phyloP scores from a whole-genome alignment of 2,113 vertebrate genomes.

The Eulacestoma nigropectus region DNA sequence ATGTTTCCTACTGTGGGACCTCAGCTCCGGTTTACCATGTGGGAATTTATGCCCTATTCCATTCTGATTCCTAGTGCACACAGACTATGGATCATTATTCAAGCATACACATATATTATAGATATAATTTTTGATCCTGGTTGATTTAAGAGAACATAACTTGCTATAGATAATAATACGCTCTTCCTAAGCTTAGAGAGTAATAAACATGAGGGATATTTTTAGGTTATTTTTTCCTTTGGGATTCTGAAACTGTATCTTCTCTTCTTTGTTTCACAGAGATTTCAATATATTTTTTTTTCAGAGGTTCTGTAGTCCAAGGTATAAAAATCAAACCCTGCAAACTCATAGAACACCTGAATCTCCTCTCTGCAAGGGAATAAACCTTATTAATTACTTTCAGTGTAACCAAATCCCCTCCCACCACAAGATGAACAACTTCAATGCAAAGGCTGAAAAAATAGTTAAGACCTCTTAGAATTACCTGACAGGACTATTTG shows the following conservation, averaged over 20 bases:
- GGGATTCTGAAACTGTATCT: not conserved
- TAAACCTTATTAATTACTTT: not conserved
- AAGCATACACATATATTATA: not conserved
- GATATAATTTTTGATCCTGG: not conserved
- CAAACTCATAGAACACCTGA: not conserved
- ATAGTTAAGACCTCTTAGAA: not conserved
- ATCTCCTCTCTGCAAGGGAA: not conserved
- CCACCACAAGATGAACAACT: not conserved
- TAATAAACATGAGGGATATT: not conserved
- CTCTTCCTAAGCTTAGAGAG: not conserved
- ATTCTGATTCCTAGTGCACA: not conserved
- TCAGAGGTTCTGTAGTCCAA: not conserved
- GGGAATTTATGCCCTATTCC: not conserved
- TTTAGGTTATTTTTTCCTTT: not conserved
- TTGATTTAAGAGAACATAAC: not conserved
- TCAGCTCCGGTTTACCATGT: not conserved
- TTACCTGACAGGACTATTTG: slow-evolving; percentile 89
- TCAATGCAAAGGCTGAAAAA: not conserved
- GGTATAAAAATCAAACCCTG: not conserved
- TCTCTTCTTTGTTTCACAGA: not conserved
- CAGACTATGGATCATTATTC: not conserved
- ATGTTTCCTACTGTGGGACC: not conserved
- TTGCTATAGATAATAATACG: not conserved
- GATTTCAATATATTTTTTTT: not conserved
- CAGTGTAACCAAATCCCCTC: not conserved